phyloP scores from a whole-genome alignment of 2,113 vertebrate species.

The Protobothrops flavoviridis region DNA sequence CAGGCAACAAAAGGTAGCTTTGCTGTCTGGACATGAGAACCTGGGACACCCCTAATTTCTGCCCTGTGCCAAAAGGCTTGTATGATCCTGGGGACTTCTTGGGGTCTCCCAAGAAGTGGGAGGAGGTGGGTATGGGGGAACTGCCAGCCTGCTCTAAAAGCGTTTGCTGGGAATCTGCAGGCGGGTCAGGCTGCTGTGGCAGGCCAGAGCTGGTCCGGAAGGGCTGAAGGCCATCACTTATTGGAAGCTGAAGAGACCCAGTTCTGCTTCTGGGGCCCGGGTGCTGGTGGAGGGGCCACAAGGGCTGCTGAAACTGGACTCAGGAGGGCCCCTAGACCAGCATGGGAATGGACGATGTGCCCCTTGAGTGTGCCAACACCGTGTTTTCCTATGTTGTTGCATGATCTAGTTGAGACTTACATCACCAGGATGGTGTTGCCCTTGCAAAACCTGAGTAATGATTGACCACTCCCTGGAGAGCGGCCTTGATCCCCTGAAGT shows the following conservation, averaged over 20 bases:
- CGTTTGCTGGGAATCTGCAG: neutral
- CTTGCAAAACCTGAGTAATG: neutral
- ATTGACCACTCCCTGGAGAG: neutral
- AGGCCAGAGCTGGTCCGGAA: neutral
- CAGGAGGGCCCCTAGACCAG: neutral
- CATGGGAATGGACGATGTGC: neutral
- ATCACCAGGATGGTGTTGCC: neutral
- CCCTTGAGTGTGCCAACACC: neutral
- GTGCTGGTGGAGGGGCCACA: neutral
- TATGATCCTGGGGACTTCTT: neutral
- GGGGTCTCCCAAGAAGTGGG: too few relatives aligned
- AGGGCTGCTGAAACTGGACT: neutral
- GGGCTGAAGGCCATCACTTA: neutral
- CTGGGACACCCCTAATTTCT: neutral
- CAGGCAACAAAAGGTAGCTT: neutral
- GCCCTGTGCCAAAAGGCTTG: neutral
- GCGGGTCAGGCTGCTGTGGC: neutral
- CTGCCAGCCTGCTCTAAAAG: neutral
- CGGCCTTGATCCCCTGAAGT: neutral
- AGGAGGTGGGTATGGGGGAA: too few relatives aligned
- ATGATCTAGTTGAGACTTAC: neutral
- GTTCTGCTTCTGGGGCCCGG: neutral
- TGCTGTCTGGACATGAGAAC: neutral
- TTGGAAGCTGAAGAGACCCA: neutral
- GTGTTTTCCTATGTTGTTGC: neutral